Conservation (phyloP, 2,888 invertebrate species). For the Orchestes rusci region DNA sequence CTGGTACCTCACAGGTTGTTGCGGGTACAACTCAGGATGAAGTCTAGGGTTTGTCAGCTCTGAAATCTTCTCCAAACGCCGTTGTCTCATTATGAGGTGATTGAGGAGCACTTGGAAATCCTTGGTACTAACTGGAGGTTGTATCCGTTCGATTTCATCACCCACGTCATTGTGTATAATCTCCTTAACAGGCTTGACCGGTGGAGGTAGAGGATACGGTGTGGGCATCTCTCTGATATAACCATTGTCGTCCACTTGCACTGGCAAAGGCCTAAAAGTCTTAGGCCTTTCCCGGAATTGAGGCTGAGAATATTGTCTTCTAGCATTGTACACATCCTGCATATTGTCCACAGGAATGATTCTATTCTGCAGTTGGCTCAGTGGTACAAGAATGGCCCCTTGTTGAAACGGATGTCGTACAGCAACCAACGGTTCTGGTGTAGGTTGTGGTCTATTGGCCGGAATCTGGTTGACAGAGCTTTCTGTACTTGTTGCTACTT, state of each 20-base stretch:
- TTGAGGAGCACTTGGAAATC: constrained; percentile 63
- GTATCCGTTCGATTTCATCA: constrained; percentile 55
- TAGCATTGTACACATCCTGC: constrained; percentile 27
- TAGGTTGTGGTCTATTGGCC: constrained; percentile 30
- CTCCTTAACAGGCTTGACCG: constrained; percentile 28
- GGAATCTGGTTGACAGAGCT: constrained; percentile 52
- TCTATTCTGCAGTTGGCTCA: constrained; percentile 37
- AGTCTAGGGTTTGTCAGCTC: constrained; percentile 34
- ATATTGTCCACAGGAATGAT: constrained; percentile 32
- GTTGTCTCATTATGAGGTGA: constrained; percentile 58
- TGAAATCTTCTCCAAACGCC: constrained; percentile 51
- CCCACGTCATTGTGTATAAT: constrained; percentile 40
- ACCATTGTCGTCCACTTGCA: constrained; percentile 41
- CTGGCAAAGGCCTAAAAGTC: constrained; percentile 38
- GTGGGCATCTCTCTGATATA: constrained; percentile 36
- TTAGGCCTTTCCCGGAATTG: constrained; percentile 31
- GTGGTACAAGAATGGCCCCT: constrained; percentile 39
- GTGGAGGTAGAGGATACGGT: constrained; percentile 28
- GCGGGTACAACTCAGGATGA: constrained; percentile 15
- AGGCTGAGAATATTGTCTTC: constrained; percentile 27
- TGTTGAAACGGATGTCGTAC: constrained; percentile 44
- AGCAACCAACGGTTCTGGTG: constrained; percentile 40
- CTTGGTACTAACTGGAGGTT: constrained; percentile 62
- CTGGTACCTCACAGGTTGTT: constrained; percentile 19
- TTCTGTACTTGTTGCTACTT: constrained; percentile 47